Conservation (phyloP, 2,888 invertebrate species). For the Xanthia icteritia region DNA sequence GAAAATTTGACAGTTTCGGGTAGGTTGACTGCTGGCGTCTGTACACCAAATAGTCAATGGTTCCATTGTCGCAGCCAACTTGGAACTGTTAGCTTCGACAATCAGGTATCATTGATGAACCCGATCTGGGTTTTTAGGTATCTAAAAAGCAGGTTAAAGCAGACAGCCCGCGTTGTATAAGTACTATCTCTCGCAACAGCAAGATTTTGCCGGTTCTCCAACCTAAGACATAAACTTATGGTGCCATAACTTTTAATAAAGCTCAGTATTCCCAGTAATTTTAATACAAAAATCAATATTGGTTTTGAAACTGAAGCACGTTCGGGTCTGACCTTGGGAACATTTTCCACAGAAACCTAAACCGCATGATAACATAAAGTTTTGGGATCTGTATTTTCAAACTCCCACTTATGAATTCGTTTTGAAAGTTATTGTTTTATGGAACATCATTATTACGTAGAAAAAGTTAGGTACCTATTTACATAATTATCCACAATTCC, state of each 20-base stretch:
- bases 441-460: not conserved
- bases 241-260: not conserved
- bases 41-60: not conserved
- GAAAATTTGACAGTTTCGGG: too few relatives aligned
- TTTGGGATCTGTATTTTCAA: conserved; percentile 30
- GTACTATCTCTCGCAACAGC: not conserved
- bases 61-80: not conserved
- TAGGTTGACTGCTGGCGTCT: too few relatives aligned
- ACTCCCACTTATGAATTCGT: not conserved
- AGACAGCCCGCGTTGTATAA: not conserved
- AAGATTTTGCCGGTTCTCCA: not conserved
- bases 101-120: not conserved
- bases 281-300: not conserved
- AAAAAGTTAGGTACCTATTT: not conserved
- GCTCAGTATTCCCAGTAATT: not conserved
- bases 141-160: too few relatives aligned
- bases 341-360: not conserved
- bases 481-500: not conserved
- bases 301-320: conserved; percentile 6
- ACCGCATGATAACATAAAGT: conserved; percentile 26
- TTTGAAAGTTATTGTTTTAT: conserved; percentile 1
- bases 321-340: conserved; percentile 1
- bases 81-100: not conserved
- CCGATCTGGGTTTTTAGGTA: not conserved
- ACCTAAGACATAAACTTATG: not conserved